phyloP scores from a whole-genome alignment of 2,888 invertebrate species.

The Perithous albicinctus region DNA sequence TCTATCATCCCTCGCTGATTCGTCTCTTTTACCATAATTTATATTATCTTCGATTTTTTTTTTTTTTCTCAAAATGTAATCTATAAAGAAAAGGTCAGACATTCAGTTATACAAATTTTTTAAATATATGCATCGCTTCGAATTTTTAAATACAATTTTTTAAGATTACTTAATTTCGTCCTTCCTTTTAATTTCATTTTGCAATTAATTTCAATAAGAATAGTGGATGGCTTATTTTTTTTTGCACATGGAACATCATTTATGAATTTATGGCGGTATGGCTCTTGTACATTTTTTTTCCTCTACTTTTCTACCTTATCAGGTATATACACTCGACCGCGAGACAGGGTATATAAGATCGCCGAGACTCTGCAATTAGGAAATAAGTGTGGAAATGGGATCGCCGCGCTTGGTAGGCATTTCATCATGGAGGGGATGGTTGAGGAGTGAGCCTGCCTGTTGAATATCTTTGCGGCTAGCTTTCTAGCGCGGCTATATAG shows the following conservation, averaged over 20 bases:
- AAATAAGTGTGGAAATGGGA: constrained; percentile 64
- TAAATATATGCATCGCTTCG: too few species aligned
- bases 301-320: not conserved
- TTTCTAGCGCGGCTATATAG: not conserved
- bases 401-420: constrained; percentile 36
- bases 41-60: not conserved
- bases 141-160: too few species aligned
- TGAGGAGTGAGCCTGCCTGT: constrained; percentile 16
- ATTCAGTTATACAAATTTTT: too few species aligned
- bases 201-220: too few species aligned
- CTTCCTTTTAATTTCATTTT: too few species aligned
- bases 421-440: not conserved
- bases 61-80: too few species aligned
- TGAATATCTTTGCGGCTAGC: constrained; percentile 23
- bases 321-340: constrained; percentile 5
- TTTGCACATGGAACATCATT: too few species aligned
- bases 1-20: not conserved
- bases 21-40: constrained; percentile 3
- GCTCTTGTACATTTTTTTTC: constrained; percentile 5
- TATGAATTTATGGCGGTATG: too few species aligned
- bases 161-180: too few species aligned
- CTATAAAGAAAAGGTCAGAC: too few species aligned
- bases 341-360: constrained; percentile 34
- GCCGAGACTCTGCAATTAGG: constrained; percentile 59
- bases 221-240: too few species aligned